Base-by-base conservation (phyloP, 1,140 invertebrate species). In the Ylistrum balloti region DNA sequence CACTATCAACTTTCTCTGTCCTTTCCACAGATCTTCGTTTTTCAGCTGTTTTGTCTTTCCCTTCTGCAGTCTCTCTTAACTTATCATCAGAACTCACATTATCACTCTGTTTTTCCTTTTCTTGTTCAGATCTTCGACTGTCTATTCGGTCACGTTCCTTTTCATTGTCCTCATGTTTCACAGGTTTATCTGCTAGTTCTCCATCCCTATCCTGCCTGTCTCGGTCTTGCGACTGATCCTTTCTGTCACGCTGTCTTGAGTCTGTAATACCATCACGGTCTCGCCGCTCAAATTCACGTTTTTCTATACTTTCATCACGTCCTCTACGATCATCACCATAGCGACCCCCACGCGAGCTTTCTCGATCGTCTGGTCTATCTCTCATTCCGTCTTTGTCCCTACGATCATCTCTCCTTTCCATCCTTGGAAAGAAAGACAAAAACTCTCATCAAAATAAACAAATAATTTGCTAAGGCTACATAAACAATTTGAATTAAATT, bases 391-490 rank as follows among this genome's bases (percentile, higher is more conserved):
- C 56, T 74, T 74, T 87, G 33, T 87, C 86, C 11, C 89, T 88
- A 34, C 89, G 87, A 33, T 91, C 88, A 32, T 35, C 35, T 88
- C 85, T 89, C 32, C 90, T 48, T 3, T 91, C 90, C 89, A 89
- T 89, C 45, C 90, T 90, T 17, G 1, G 28, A 48, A 85, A 86
- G 28, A 35, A 13, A 33, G 13, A 45, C 22, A 38, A 89, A 35
- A 87, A 22, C 15, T 17, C 5, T 38, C 35, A 38, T 38, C 13
- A 38, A 38, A 7, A 13, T 7, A 7, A 38, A 7, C 13, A 7
- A 38, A 38, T 38, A 38, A 38, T 38, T 38, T 38, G 5, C 35
- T 38, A 38, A 5, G 13, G 5, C 35, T 38, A 38, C n/a, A n/a
- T n/a, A n/a, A n/a, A n/a, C n/a, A n/a, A n/a, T n/a, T n/a, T n/a